phyloP scores from a whole-genome alignment of 2,888 invertebrate genomes.

The Drosophila infuscata region DNA sequence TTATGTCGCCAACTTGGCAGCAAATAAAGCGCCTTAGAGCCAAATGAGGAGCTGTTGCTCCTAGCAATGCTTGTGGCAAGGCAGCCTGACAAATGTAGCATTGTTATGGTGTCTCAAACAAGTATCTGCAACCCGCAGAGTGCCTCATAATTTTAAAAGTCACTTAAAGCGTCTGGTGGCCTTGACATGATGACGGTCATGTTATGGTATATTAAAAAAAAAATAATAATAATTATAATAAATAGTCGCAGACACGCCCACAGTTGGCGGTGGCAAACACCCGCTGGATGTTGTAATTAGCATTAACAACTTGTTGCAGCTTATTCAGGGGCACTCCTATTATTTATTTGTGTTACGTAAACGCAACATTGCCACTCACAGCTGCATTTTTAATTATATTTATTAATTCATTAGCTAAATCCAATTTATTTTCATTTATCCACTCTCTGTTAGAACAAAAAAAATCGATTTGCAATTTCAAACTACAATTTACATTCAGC shows the following conservation, averaged over 20 bases:
- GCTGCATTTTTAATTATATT: conserved; percentile 14
- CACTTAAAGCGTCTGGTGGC: conserved; percentile 7
- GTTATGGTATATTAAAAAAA: conserved; percentile 24
- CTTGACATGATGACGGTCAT: conserved; percentile 15
- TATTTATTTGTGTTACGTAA: conserved; percentile 22
- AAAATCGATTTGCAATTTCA: background rate
- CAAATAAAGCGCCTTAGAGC: conserved; percentile 43
- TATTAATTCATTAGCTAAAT: conserved; percentile 20
- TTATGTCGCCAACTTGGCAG: conserved; percentile 42
- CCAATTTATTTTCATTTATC: background rate
- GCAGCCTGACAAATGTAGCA: conserved; percentile 22
- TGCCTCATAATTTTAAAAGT: conserved; percentile 13
- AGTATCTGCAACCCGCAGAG: background rate
- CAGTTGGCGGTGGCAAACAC: background rate
- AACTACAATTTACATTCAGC: no score
- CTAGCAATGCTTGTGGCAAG: conserved; percentile 13
- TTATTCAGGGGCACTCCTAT: conserved; percentile 25
- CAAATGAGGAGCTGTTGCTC: conserved; percentile 3
- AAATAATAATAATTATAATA: background rate
- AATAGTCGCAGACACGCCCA: conserved; percentile 25
- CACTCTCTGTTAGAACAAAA: background rate
- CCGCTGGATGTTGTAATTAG: conserved; percentile 58
- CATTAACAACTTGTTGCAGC: conserved; percentile 56
- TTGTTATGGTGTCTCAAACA: conserved; percentile 4
- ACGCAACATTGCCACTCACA: conserved; percentile 17